Conservation (phyloP, 2,113 vertebrate genomes). For the Tachycineta bicolor region DNA sequence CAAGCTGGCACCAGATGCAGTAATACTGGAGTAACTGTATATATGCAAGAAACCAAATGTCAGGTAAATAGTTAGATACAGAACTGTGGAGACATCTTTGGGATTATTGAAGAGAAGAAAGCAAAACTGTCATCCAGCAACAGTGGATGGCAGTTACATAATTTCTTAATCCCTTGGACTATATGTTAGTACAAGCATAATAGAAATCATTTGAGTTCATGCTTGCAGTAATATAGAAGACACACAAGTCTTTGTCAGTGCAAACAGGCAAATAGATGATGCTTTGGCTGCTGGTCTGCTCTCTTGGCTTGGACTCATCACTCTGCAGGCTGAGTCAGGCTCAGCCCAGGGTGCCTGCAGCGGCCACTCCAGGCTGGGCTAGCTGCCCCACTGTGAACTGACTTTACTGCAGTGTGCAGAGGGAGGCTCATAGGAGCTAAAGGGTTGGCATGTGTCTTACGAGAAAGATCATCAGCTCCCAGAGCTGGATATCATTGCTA, state of each 20-base stretch:
- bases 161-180: neutral
- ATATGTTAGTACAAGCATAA: neutral
- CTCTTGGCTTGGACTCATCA: neutral
- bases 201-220: neutral
- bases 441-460: neutral
- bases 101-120: neutral
- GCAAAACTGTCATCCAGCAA: neutral
- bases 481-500: neutral
- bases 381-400: neutral
- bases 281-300: neutral
- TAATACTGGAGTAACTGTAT: neutral
- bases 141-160: neutral
- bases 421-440: neutral
- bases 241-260: neutral
- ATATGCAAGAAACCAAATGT: neutral
- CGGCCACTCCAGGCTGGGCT: neutral
- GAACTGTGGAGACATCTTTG: neutral
- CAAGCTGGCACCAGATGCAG: neutral
- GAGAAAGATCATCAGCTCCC: neutral
- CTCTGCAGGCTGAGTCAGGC: neutral
- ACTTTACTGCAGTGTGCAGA: neutral
- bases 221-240: neutral
- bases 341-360: neutral
- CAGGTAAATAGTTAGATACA: neutral
- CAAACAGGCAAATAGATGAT: neutral